Evolutionary conservation across 2,797 vertebrate species (phyloP).

Genomic region (Lepilemur septentrionalis): DNA sequence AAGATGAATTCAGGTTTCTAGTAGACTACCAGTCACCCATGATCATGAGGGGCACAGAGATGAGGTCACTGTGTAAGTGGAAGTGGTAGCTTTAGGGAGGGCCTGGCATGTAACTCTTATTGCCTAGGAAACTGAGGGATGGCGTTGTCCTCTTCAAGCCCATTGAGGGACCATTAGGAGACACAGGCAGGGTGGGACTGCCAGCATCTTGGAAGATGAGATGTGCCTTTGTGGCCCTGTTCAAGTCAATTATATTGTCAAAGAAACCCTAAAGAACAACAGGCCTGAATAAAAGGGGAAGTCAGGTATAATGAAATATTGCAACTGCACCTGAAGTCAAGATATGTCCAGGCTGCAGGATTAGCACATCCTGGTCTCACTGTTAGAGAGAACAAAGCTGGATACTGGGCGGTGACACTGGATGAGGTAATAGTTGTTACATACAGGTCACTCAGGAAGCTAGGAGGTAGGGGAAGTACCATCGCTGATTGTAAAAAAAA

Average conservation of each 20-base stretch:
- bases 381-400: not conserved
- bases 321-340: not conserved
- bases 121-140: not conserved
- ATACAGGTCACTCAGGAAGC: not conserved
- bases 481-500: not conserved
- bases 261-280: not conserved
- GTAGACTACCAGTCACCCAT: not conserved
- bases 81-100: not conserved
- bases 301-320: not conserved
- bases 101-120: not conserved
- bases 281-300: not conserved
- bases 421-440: not conserved
- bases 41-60: not conserved
- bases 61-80: not conserved
- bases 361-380: not conserved
- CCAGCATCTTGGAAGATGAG: not conserved
- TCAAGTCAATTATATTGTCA: not conserved
- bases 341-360: not conserved
- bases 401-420: not conserved
- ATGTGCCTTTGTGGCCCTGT: not conserved
- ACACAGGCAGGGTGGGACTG: not conserved
- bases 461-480: not conserved
- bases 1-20: not conserved
- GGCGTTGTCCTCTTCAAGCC: not conserved
- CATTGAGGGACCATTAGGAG: too few relatives aligned